These are phyloP conservation scores for Lophura nycthemera DNA, from an alignment of 2,113 vertebrate genomes.

Conservation along the genomic window DNA sequence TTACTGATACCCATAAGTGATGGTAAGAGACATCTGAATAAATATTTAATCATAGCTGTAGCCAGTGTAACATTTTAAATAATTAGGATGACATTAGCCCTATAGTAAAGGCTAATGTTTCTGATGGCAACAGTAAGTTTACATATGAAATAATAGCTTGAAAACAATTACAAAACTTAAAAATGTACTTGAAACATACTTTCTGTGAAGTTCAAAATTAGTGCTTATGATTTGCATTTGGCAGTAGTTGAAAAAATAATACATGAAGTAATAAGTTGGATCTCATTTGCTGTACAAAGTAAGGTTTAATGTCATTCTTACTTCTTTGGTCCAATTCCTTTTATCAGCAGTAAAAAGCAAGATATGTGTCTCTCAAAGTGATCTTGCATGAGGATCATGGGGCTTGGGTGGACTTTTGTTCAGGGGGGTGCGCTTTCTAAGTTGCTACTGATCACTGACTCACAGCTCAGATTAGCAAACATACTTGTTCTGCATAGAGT, in stretches of 20 bases:
- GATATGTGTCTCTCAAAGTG: background rate
- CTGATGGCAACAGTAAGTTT: background rate
- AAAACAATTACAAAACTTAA: background rate
- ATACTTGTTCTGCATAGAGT: background rate
- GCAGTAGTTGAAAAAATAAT: background rate
- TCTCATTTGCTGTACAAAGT: background rate
- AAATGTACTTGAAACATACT: background rate
- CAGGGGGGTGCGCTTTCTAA: background rate
- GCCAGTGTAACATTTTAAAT: background rate
- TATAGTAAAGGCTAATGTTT: background rate
- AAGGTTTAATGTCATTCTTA: background rate
- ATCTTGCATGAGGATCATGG: accelerated
- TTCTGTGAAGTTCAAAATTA: background rate
- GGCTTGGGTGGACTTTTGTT: no score
- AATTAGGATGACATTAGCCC: background rate
- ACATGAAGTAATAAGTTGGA: background rate
- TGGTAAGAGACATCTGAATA: background rate
- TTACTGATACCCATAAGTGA: background rate
- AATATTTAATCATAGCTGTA: slow-evolving; percentile 2
- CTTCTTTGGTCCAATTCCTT: background rate
- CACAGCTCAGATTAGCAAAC: background rate
- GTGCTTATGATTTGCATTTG: background rate
- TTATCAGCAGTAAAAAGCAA: background rate
- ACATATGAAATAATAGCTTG: background rate
- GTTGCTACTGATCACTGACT: background rate